phyloP scores from a whole-genome alignment of 2,888 invertebrate species.

The Temnothorax unifasciatus region DNA sequence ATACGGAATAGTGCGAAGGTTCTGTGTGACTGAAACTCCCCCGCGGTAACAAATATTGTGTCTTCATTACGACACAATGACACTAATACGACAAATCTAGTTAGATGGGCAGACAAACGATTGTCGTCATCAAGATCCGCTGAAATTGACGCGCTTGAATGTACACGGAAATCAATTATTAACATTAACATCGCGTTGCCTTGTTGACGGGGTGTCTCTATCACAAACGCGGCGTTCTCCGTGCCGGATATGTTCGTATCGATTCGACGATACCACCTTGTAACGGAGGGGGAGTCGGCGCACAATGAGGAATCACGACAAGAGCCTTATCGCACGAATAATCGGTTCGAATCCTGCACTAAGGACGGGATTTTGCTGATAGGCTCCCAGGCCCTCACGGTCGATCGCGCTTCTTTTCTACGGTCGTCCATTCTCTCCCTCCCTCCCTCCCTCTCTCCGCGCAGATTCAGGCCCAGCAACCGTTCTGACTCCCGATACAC shows the following conservation, averaged over 20 bases:
- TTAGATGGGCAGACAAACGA: not conserved
- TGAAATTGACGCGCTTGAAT: conserved; percentile 38
- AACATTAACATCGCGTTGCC: conserved; percentile 49
- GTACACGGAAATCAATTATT: conserved; percentile 52
- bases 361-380: conserved; percentile 61
- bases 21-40: not conserved
- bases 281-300: conserved; percentile 52
- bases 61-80: not conserved
- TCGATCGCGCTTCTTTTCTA: conserved; percentile 68
- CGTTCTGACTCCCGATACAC: conserved; percentile 76
- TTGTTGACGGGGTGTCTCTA: conserved; percentile 47
- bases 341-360: conserved; percentile 53
- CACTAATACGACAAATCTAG: conserved; percentile 13
- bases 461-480: conserved; percentile 53
- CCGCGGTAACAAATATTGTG: not conserved
- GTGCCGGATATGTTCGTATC: conserved; percentile 45
- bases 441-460: not conserved
- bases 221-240: conserved; percentile 33
- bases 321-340: conserved; percentile 48
- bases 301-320: conserved; percentile 57
- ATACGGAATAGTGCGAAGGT: not conserved
- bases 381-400: conserved; percentile 63
- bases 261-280: conserved; percentile 55
- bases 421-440: conserved; percentile 32
- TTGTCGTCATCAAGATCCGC: conserved; percentile 6